phyloP scores from a whole-genome alignment of 2,113 vertebrate species.

The Galeopterus variegatus region DNA sequence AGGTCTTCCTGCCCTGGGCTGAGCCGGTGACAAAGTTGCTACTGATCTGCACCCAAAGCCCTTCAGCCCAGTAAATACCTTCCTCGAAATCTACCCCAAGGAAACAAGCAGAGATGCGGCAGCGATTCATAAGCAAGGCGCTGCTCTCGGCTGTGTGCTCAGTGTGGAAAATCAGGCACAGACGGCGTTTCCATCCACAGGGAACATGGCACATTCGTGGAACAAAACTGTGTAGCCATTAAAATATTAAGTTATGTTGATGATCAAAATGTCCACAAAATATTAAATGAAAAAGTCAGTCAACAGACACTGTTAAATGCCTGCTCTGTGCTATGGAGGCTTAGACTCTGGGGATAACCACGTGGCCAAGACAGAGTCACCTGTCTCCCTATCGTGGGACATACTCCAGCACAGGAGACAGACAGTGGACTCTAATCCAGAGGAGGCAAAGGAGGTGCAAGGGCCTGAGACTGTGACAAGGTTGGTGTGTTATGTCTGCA shows the following conservation, averaged over 20 bases:
- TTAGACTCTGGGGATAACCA: neutral
- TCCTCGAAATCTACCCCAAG: fast-evolving
- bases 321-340: fast-evolving
- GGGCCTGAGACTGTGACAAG: fast-evolving
- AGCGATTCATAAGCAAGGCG: fast-evolving
- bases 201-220: fast-evolving
- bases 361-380: neutral
- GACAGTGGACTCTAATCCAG: neutral
- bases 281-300: neutral
- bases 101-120: no score
- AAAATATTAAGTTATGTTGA: no score
- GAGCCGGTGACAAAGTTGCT: neutral
- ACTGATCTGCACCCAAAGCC: neutral
- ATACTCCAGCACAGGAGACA: neutral
- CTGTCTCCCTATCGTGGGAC: fast-evolving
- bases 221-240: no score
- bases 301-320: neutral
- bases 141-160: fast-evolving
- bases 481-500: neutral
- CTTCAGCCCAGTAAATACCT: no score
- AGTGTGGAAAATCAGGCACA: fast-evolving
- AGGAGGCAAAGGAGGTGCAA: neutral
- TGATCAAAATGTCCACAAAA: neutral
- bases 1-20: neutral
- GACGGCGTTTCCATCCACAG: fast-evolving